Percentiles rank a stretch among this genome's conserved stretches.
Conservation (phyloP, 1,140 invertebrate genomes). For the Argopecten irradians region DNA sequence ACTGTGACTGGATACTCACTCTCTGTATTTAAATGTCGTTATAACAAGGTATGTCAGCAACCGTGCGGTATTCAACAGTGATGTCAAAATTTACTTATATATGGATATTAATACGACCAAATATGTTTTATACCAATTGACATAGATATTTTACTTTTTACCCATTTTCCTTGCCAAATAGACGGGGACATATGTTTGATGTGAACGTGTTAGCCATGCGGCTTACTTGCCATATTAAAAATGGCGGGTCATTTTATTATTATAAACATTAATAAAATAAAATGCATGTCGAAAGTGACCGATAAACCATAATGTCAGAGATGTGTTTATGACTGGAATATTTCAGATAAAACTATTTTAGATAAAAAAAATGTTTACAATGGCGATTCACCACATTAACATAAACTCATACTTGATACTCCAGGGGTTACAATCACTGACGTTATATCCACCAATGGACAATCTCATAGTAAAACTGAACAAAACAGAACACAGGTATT, state of each 20-base stretch:
- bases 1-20: neutral
- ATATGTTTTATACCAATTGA: constrained; percentile 5
- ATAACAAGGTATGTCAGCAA: neutral
- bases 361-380: neutral
- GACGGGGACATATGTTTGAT: neutral
- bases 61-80: neutral
- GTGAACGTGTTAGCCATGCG: neutral
- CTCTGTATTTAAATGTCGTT: neutral
- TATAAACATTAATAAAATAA: neutral
- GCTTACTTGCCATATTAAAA: neutral
- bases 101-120: neutral
- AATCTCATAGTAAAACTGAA: too few species aligned
- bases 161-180: neutral
- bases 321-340: neutral
- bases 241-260: too few species aligned
- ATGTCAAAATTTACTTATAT: neutral
- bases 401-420: too few species aligned
- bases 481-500: too few species aligned
- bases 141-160: neutral
- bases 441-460: too few species aligned
- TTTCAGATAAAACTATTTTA: neutral
- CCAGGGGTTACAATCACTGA: too few species aligned
- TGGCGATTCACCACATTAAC: too few species aligned
- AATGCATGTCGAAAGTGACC: neutral
- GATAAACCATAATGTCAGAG: neutral